A percentile compares a stretch with the other conserved stretches of the same genome.
Evolutionary conservation across 2,113 vertebrate genomes (phyloP).

Genomic region (Anthoscopus minutus): DNA sequence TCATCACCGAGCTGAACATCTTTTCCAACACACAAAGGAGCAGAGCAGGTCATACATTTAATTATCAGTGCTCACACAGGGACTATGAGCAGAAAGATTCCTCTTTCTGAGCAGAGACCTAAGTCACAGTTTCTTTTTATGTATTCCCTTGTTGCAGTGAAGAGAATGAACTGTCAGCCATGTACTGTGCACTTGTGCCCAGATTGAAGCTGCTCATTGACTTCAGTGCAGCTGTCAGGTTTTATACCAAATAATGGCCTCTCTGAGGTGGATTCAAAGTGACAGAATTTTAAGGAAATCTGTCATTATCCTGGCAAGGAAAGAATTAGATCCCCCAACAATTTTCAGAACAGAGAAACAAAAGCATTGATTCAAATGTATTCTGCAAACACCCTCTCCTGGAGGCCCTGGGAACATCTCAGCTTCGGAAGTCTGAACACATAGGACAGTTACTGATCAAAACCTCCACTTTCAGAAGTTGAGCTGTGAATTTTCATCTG

Average conservation of each 20-base stretch:
- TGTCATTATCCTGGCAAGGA: background rate
- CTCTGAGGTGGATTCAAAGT: background rate
- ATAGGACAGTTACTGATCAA: background rate
- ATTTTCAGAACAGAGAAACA: background rate
- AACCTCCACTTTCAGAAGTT: background rate
- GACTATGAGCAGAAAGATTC: background rate
- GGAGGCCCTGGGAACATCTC: background rate
- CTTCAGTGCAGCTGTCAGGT: background rate
- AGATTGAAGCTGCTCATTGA: background rate
- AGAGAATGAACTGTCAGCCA: background rate
- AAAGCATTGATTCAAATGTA: background rate
- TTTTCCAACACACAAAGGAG: background rate
- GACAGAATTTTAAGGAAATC: background rate
- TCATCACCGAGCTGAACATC: background rate
- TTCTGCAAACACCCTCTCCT: conserved; percentile 16
- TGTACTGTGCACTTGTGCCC: background rate
- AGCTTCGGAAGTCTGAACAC: background rate
- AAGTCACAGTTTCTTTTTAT: background rate
- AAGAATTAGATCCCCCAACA: background rate
- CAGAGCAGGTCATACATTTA: background rate
- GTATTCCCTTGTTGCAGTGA: background rate
- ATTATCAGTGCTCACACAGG: background rate
- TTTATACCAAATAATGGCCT: background rate
- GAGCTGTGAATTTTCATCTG: conserved; percentile 21
- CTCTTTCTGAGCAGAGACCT: background rate